Evolutionary conservation across 2,113 vertebrate genomes (phyloP), one percentile per base, ranked within the genome.

Genomic region (Dromiciops gliroides): DNA sequence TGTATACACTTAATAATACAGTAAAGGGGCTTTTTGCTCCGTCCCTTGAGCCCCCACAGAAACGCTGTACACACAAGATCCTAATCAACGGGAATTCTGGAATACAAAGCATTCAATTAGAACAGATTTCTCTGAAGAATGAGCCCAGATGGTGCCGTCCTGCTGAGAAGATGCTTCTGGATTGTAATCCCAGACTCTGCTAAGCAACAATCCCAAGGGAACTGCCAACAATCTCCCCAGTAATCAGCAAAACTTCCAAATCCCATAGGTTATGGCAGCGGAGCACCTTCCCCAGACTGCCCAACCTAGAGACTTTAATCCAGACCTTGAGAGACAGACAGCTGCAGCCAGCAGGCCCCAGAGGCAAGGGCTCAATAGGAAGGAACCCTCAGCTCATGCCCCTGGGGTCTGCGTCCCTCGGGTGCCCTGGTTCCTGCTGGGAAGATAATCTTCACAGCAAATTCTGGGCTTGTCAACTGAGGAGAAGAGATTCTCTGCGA

Each of bases 121-220:
- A 83, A 91, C 0, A 90, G 52, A 94, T 44, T 75, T 51, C 26
- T 91, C 47, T 56, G 52, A 51, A 90, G 19, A 60, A 26, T 1
- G 25, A 95, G 52, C 90, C 89, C 48, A 95, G 96, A 94, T 44
- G 93, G 95, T n/a, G n/a, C 50, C 24, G 44, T 53, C 93, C 94
- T 91, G 52, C 44, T 12, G 92, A 53, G 96, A 92, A 95, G 92
- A 37, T 14, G 60, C 37, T 50, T 89, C 1, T 26, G 60, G n/a
- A 48, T 47, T 94, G 89, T 67, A 90, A 90, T 53, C 95, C 95
- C n/a, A 96, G 90, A 88, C 95, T 92, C 89, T 95, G 92, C 52
- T 95, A 94, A 93, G 88, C 51, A 94, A 67, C 90, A 51, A 95
- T 95, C 93, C 90, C 94, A 94, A 94, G 93, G 24, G 93, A 93